Evolutionary conservation across 2,888 invertebrate species (phyloP), one percentile per base, ranked within the genome.

Genomic region (Xanthorhoe designata): DNA sequence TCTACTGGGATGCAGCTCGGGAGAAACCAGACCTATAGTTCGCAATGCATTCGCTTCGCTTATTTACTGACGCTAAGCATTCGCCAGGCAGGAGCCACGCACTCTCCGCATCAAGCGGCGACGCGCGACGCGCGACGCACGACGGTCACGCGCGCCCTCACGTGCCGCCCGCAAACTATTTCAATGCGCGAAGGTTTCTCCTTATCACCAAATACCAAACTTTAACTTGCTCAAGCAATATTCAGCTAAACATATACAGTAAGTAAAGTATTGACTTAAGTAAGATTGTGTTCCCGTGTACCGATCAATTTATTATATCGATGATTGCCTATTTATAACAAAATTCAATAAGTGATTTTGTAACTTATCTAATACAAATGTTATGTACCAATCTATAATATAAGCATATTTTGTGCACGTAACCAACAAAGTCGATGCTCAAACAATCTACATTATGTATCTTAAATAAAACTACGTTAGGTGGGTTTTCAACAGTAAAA

Each of bases 41-140:
- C 68, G 70, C 70, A 71, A 50, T 60, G 61, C 56, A 35, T 56
- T 69, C 65, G 69, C 71, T 50, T 42, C 13, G 38, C 38, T 42
- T 42, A 13, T 42, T 13, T 29, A 47, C 32, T 38, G 4, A 29
- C 18, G n/a, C 38, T 32, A 7, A 64, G 19, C 45, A n/a, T 56
- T 65, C 64, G 64, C 64, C 18, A 45, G 51, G 60, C 64, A 18
- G 8, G 7, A 17, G 15, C 47, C 45, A 15, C 45, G 5, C 15
- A 13, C 2, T 24, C 42, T n/a, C 42, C 13, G 42, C 45, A 4
- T 15, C 6, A 15, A 15, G 15, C 13, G 42, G 13, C 2, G 24
- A 24, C 24, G n/a, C 15, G 45, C 45, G 42, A 10, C 4, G 24
- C n/a, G 13, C 2, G 24, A 24, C 24, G n/a, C 15, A n/a, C 45